Evolutionary conservation across 2,888 invertebrate species (phyloP), one percentile per base, ranked within the genome.

Genomic region (Galerucella pusilla): DNA sequence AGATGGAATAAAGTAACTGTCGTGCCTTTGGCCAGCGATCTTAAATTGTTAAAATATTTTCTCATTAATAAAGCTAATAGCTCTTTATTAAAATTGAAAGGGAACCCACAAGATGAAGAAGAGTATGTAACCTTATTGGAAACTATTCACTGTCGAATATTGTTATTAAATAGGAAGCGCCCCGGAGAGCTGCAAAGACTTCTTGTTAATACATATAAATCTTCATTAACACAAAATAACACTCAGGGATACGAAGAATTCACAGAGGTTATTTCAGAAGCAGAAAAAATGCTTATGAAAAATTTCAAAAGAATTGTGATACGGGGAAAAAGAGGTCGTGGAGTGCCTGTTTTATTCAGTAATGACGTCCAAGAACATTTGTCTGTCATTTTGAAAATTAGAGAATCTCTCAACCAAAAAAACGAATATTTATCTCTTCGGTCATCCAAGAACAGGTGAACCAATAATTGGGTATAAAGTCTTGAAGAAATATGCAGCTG

Each of bases 101-200:
- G 46, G 25, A 68, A 12, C 42, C 14, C 12, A 42, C 25, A 59
- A 14, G 60, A 68, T 68, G 35, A 16, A 46, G 46, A 2, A 11
- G 46, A 10, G 10, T 60, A 74, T 75, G 76, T 49, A 42, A 68
- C 59, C 14, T 69, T 82, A 68, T 61, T 80, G 57, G 80, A 81
- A 78, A 72, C 71, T 20, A n/a, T 72, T 20, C 66, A 66, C 28
- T 72, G 65, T 20, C 57, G 71, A 54, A 11, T 72, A n/a, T 25
- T 66, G 12, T 54, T 66, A 78, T 77, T 82, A 25, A 83, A 83
- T 67, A 76, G 46, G 75, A 28, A 74, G 65, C 42, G 83, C 57
- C 78, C 80, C 9, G 82, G 81, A 25, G 80, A 82, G 72, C 70
- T 81, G 12, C 78, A 83, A 61, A 75, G 80, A 77, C 46, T 77